Evolutionary conservation across 2,797 vertebrate genomes (phyloP), one percentile per base, ranked within the genome.

Genomic region (Gymnodraco acuticeps): DNA sequence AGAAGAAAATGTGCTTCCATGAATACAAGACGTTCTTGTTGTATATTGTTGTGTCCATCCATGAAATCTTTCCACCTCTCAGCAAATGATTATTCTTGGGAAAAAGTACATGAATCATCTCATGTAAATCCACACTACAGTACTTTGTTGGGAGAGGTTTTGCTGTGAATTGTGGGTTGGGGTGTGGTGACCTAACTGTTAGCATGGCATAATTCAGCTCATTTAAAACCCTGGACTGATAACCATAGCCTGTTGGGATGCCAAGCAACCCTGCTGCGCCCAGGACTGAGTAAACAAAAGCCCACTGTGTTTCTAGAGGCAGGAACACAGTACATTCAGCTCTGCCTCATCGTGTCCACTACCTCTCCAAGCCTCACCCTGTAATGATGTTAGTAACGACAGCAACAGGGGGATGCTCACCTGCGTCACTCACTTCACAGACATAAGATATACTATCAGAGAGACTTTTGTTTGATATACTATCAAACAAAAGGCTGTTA

Each of bases 211-310:
- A 88, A 87, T 84, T 91, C 77, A 80, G 61, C 77, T 76, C 79
- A 73, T 83, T 90, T 80, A 65, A 87, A 71, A 38, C 45, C 41
- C 62, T 20, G 59, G 64, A 16, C 77, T 55, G 66, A 81, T 84
- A 89, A 87, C 87, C 72, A 64, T 78, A 9, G 71, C 50, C 80
- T 63, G 82, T 73, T 77, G 78, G 62, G 31, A 92, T 86, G 88
- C 90, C 80, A 87, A 31, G 27, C 23, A 3, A 77, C 66, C 75
- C 55, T 15, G 61, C 86, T 64, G 77, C 6, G 87, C 90, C 87
- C 33, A 87, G 82, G 53, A 79, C 66, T 12, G 41, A 0, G 80
- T 85, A 90, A 91, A 94, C 91, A 94, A 92, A 91, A 90, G 88
- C 64, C 72, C 84, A 73, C 75, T 92, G 88, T 93, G 73, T 77